A percentile compares a stretch with the other conserved stretches of the same genome.
Conservation (phyloP, 2,888 invertebrate genomes). For the Muscina levida region DNA sequence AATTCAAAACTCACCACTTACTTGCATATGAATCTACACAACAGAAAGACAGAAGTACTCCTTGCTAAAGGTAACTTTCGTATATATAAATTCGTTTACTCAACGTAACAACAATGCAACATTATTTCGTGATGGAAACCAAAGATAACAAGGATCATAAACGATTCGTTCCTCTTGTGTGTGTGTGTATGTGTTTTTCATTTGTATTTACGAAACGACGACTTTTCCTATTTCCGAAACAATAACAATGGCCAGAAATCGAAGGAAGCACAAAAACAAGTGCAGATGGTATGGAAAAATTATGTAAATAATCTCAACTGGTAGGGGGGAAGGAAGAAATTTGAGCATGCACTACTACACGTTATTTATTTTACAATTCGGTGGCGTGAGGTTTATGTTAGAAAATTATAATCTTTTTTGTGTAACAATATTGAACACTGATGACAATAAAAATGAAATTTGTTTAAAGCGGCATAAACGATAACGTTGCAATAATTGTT, state of each 20-base stretch:
- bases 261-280: constrained; percentile 30
- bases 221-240: constrained; percentile 48
- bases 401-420: constrained; percentile 17
- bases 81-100: constrained; percentile 37
- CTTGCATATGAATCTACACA: constrained; percentile 14
- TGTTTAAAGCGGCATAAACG: constrained; percentile 47
- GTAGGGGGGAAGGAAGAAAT: constrained; percentile 35
- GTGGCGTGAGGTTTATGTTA: constrained; percentile 39
- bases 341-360: not conserved
- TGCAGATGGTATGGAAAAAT: constrained; percentile 61
- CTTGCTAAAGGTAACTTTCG: constrained; percentile 57
- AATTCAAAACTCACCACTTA: constrained; percentile 30
- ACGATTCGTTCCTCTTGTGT: constrained; percentile 24
- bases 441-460: constrained; percentile 57
- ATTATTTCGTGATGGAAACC: constrained; percentile 66
- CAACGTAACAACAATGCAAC: constrained; percentile 49
- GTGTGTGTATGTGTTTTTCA: constrained; percentile 7
- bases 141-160: constrained; percentile 60
- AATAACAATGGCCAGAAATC: constrained; percentile 16
- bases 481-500: constrained; percentile 59
- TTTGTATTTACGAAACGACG: not conserved
- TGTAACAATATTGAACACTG: constrained; percentile 51
- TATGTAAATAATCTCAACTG: constrained; percentile 49
- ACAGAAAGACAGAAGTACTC: no score
- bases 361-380: not conserved